phyloP scores from a whole-genome alignment of 2,113 vertebrate genomes.

The Euleptes europaea region DNA sequence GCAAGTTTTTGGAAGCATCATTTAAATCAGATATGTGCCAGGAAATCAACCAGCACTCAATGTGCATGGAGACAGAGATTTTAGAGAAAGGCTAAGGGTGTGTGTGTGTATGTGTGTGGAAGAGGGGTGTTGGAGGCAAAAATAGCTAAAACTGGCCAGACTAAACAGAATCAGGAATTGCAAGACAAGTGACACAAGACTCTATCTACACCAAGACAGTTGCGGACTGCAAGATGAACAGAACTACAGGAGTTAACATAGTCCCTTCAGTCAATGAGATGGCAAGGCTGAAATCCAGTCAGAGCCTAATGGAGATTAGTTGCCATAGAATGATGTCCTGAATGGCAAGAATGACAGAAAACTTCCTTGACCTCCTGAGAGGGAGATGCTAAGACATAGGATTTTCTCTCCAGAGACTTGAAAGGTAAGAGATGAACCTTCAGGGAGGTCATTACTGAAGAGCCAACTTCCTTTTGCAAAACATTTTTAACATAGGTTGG shows the following conservation, averaged over 20 bases:
- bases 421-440: too few relatives aligned
- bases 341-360: neutral
- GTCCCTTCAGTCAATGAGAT: neutral
- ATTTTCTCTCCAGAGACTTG: neutral
- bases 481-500: neutral
- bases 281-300: neutral
- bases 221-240: neutral
- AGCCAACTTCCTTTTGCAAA: neutral
- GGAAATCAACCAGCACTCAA: neutral
- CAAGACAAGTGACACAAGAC: neutral
- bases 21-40: neutral
- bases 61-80: neutral
- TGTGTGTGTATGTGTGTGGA: neutral
- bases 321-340: neutral
- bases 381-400: neutral
- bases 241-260: neutral
- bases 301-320: neutral
- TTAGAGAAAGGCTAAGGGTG: neutral
- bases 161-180: neutral
- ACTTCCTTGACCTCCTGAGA: neutral
- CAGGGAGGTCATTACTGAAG: neutral
- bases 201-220: neutral
- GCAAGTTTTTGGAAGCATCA: neutral
- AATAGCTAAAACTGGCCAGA: neutral
- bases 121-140: neutral